phyloP scores from a whole-genome alignment of 2,113 vertebrate genomes.

The Coptodon bakossiorum region DNA sequence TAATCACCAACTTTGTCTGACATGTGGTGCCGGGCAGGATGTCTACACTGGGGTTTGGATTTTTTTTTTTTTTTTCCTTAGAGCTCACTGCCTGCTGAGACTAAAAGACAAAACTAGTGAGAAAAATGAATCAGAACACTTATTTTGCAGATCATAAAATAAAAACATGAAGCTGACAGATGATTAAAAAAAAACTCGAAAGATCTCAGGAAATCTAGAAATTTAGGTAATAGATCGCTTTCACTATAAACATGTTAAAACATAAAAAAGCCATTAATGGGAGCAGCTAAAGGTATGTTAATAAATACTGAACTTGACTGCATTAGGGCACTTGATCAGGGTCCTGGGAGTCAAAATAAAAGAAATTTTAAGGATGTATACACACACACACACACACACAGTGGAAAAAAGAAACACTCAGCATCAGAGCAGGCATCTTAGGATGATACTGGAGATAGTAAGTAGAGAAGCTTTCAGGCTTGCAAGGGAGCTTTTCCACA shows the following conservation, averaged over 20 bases:
- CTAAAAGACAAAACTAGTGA: not conserved
- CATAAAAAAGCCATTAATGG: not conserved
- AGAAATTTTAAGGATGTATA: not conserved
- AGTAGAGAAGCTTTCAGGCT: conserved; percentile 42
- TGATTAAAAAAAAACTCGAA: not conserved
- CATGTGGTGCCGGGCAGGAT: not conserved
- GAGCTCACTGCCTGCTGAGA: not conserved
- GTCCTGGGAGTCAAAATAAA: not conserved
- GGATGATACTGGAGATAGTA: not conserved
- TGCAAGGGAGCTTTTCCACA: conserved; percentile 25
- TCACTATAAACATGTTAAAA: not conserved
- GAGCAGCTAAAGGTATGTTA: not conserved
- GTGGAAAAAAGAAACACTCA: not conserved
- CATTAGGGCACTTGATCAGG: not conserved
- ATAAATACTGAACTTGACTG: not conserved
- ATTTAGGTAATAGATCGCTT: not conserved
- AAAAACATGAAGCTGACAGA: not conserved
- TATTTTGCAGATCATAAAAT: not conserved
- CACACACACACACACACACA: not conserved
- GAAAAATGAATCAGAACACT: not conserved
- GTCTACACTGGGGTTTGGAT: not conserved
- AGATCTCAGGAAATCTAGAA: not conserved
- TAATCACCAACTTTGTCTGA: not conserved
- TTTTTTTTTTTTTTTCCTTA: not conserved
- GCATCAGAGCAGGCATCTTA: not conserved